Evolutionary conservation across 1,140 invertebrate species (phyloP), one percentile per base, ranked within the genome.

Genomic region (Globodera rostochiensis): DNA sequence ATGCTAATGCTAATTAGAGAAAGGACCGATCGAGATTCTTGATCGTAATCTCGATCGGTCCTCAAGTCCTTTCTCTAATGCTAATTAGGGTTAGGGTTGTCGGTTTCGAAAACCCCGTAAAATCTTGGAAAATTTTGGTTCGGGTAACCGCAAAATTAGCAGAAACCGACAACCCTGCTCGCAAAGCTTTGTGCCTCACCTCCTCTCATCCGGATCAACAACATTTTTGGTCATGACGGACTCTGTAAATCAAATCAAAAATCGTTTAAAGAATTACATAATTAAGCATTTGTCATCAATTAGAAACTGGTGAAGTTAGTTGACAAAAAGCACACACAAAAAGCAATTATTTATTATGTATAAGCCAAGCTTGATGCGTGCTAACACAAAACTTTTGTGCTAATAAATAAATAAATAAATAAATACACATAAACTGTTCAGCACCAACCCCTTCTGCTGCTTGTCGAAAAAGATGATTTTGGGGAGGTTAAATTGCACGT

Each of bases 291-390:
- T 36, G 2, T 57, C 25, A 46, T 6, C 19, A 67, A 49, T 64
- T 57, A 64, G 66, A 74, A 50, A 77, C 4, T 66, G 74, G 36
- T 4, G 53, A 1, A 49, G 60, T 57, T 49, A n/a, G 53, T 77
- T 71, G 75, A 25, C 57, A 19, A 64, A 53, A 60, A 74, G 46
- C 70, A 81, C 53, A 77, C 50, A 60, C n/a, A 76, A 36, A 76
- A 53, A 79, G 80, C 25, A 21, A 78, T 53, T 53, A 11, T 50
- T 7, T 50, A 13, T 13, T 13, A 53, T 53, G 50, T 53, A 53
- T 9, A 66, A 66, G 60, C 36, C 50, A 6, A 25, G 45, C 49
- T 49, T 64, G 60, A 50, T 74, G 21, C n/a, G 8, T 9, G 25
- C 21, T 45, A 74, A 74, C 7, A 74, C 49, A 53, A 25, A 74